phyloP scores from a whole-genome alignment of 1,140 invertebrate genomes.

The Solen grandis region DNA sequence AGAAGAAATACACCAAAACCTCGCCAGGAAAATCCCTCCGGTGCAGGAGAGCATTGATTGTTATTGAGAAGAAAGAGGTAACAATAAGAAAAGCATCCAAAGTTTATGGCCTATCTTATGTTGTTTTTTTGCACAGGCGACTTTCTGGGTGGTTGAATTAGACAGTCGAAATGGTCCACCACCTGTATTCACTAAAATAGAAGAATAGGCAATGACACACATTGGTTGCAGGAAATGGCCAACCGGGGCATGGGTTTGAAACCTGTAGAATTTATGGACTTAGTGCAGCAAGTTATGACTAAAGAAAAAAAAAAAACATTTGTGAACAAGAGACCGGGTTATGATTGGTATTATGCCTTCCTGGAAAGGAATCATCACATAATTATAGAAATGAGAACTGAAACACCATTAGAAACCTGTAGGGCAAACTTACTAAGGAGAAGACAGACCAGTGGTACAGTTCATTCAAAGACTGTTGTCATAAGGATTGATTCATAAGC shows the following conservation, averaged over 20 bases:
- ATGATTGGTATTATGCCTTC: constrained; percentile 10
- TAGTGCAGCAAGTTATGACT: neutral
- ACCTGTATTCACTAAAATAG: constrained; percentile 14
- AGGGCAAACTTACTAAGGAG: constrained; percentile 4
- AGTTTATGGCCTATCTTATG: constrained; percentile 1
- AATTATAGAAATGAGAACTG: constrained; percentile 4
- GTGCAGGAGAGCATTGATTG: neutral
- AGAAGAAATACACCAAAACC: neutral
- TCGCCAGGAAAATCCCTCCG: neutral
- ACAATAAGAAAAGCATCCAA: constrained; percentile 33
- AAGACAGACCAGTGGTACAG: constrained; percentile 28
- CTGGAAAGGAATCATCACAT: constrained; percentile 23
- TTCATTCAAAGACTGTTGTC: constrained; percentile 4
- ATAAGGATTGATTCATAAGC: constrained; percentile 30
- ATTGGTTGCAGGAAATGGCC: constrained; percentile 28
- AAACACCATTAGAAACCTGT: constrained; percentile 25
- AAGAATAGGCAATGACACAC: constrained; percentile 13
- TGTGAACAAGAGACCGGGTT: neutral
- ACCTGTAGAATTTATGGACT: constrained; percentile 11
- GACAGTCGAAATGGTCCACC: constrained; percentile 20
- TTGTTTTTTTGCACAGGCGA: constrained; percentile 13
- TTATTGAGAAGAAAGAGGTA: neutral
- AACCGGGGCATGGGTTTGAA: constrained; percentile 33
- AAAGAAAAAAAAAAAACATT: constrained; percentile 22
- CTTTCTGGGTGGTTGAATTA: neutral